phyloP scores from a whole-genome alignment of 2,113 vertebrate species.

The Phaethon lepturus region DNA sequence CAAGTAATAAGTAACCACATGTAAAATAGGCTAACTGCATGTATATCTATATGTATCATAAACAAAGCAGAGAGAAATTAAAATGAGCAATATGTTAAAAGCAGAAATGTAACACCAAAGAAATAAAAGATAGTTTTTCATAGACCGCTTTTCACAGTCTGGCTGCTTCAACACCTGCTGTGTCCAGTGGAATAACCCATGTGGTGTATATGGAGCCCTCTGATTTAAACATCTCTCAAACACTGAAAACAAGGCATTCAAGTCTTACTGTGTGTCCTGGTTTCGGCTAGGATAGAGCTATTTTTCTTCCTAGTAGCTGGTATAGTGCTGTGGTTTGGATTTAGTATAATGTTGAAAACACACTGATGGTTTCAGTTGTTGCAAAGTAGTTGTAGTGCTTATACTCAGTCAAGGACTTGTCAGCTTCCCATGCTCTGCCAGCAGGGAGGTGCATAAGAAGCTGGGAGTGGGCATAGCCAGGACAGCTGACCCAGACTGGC shows the following conservation, averaged over 20 bases:
- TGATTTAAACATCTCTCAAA: background rate
- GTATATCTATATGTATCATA: background rate
- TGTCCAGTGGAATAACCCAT: background rate
- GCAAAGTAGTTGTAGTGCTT: too few species aligned
- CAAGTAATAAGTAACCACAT: background rate
- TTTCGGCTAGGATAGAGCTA: too few species aligned
- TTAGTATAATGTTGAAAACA: too few species aligned
- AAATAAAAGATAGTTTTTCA: background rate
- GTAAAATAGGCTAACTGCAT: background rate
- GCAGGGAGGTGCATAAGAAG: too few species aligned
- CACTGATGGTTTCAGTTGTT: too few species aligned
- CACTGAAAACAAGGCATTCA: background rate
- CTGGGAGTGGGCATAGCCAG: too few species aligned
- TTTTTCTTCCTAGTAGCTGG: too few species aligned
- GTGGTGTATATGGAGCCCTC: rapidly evolving
- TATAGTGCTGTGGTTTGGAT: background rate
- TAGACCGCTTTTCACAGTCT: background rate
- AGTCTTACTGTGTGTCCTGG: background rate
- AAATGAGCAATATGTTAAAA: background rate
- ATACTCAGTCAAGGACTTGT: too few species aligned
- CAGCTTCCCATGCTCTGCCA: too few species aligned
- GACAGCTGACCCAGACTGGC: too few species aligned
- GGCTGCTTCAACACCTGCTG: background rate
- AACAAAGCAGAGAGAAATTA: background rate
- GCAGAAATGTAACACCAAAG: background rate